These are phyloP conservation scores for Loriculus beryllinus DNA, from an alignment of 2,797 vertebrate genomes.

Conservation along the genomic window DNA sequence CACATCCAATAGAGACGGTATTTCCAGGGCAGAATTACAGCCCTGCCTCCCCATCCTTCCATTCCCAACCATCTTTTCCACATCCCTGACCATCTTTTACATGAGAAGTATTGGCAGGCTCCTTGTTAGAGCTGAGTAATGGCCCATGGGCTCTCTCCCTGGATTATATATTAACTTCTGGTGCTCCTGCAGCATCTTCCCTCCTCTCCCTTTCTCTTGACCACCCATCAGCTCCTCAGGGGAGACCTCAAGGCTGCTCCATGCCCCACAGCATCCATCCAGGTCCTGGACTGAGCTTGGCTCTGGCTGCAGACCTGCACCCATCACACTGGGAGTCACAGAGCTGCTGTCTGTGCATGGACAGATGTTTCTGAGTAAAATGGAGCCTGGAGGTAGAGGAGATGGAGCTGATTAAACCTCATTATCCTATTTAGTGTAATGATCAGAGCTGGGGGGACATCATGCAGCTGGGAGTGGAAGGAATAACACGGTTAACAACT, in stretches of 20 bases:
- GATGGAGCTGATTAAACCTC: slow-evolving; percentile 10
- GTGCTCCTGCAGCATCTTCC: background rate
- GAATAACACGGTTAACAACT: background rate
- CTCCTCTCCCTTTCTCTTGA: background rate
- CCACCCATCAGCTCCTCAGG: accelerated
- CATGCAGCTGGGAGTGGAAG: background rate
- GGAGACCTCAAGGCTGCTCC: background rate
- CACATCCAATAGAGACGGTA: background rate
- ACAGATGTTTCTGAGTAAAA: background rate
- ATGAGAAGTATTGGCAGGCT: background rate
- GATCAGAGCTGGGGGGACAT: background rate
- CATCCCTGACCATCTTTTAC: background rate
- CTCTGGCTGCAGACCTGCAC: background rate
- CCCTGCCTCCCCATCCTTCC: background rate
- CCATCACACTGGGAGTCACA: accelerated
- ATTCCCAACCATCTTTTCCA: accelerated
- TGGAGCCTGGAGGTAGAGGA: background rate
- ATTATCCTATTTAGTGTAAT: background rate
- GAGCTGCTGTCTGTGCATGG: accelerated
- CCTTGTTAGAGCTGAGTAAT: background rate
- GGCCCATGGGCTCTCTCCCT: background rate
- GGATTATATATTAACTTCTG: background rate
- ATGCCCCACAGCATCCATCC: background rate
- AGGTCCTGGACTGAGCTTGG: accelerated
- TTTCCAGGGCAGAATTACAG: background rate